Evolutionary conservation across 2,888 invertebrate species (phyloP), one percentile per base, ranked within the genome.

Genomic region (Nasonia oneida): DNA sequence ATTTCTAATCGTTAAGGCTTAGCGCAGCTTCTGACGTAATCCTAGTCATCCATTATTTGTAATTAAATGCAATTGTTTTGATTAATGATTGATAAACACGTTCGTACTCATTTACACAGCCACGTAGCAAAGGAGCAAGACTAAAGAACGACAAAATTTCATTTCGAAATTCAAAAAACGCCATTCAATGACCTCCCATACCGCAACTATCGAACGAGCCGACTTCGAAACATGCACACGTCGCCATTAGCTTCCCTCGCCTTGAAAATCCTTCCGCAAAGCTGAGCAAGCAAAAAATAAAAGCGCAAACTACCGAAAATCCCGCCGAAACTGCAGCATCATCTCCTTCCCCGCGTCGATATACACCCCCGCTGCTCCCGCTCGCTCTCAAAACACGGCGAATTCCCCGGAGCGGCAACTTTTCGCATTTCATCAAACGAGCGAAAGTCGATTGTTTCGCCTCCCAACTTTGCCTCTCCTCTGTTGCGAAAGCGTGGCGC

Each of bases 361-460:
- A n/a, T 18, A 61, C 57, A 61, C 5, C 6, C 23, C 53, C 18
- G 15, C 53, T 61, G 0, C 53, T 61, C 5, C 23, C 6, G 23
- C n/a, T 61, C 42, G 2, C 64, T 15, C 8, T 15, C 37, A 71
- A 71, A 71, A 71, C 18, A 71, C 15, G 8, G 3, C 3, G 14
- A 15, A 18, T 8, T 71, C 10, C 15, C 39, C 3, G 39, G 15
- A 71, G 15, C 39, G n/a, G n/a, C 39, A 57, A 76, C 37, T 76
- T 76, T 76, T 57, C 37, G 57, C 57, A 76, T 76, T 76, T 76
- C 53, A 33, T 76, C 57, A 53, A 33, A 18, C 53, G 29, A 29
- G 76, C 42, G 73, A 42, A 42, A 14, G 39, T 18, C 39, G 71
- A 73, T 73, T 73, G 42, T 39, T 67, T 67, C 14, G n/a, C 67